phyloP scores from a whole-genome alignment of 2,888 invertebrate species.

The Apotomis betuletana region DNA sequence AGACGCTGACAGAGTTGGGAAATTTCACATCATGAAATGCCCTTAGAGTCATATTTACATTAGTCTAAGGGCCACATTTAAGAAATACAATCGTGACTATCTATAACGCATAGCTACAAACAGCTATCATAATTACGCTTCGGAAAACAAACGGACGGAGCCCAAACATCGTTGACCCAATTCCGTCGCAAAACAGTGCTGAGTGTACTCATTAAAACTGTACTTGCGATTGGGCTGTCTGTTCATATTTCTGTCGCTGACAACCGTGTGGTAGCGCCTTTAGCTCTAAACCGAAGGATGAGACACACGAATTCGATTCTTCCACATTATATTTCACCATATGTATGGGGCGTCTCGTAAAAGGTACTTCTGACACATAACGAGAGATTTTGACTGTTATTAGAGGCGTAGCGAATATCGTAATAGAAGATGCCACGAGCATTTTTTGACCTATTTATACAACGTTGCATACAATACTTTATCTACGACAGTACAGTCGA shows the following conservation, averaged over 20 bases:
- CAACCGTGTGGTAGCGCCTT: slow-evolving; percentile 16
- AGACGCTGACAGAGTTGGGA: no score
- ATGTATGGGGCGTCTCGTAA: no score
- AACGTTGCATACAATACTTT: no score
- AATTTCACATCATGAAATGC: no score
- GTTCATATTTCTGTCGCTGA: slow-evolving; percentile 20
- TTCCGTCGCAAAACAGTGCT: slow-evolving; percentile 26
- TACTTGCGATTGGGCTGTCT: slow-evolving; percentile 10
- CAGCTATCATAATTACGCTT: slow-evolving; percentile 23
- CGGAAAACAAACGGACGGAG: slow-evolving; percentile 18
- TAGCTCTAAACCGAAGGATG: neutral
- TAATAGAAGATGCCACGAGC: no score
- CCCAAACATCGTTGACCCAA: slow-evolving; percentile 38
- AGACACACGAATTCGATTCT: neutral
- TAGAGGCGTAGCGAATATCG: no score
- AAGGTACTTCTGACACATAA: no score
- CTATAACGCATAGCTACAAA: neutral
- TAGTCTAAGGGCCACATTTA: neutral
- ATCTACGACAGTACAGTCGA: no score
- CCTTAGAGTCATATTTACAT: no score
- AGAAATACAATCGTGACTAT: slow-evolving; percentile 10
- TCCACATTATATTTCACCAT: no score
- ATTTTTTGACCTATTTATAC: no score
- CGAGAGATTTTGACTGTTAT: no score
- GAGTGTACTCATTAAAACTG: slow-evolving; percentile 37